These are phyloP conservation scores for Pseudonaja textilis DNA, from an alignment of 2,113 vertebrate genomes.

Conservation along the genomic window DNA sequence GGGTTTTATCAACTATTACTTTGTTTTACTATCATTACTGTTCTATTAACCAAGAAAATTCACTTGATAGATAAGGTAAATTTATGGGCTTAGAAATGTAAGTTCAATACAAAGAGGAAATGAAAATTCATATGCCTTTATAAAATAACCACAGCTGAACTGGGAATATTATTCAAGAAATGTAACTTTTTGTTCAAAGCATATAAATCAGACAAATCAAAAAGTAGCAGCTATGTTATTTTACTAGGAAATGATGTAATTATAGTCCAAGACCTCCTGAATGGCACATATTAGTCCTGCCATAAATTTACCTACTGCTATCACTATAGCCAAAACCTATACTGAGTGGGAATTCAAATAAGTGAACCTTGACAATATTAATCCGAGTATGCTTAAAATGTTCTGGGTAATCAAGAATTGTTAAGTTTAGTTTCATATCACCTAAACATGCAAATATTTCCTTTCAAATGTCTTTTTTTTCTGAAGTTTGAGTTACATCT, in stretches of 20 bases:
- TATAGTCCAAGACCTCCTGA: neutral
- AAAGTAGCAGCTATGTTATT: neutral
- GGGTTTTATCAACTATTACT: constrained; percentile 56
- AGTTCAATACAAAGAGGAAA: constrained; percentile 22
- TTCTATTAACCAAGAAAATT: constrained; percentile 43
- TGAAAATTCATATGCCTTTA: constrained; percentile 28
- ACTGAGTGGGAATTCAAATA: neutral
- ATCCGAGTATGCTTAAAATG: neutral
- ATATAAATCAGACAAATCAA: constrained; percentile 2
- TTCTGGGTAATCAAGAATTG: neutral
- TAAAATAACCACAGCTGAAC: neutral
- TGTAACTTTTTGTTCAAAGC: constrained; percentile 12
- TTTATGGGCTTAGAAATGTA: constrained; percentile 22
- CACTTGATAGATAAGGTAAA: constrained; percentile 42
- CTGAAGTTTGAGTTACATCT: neutral
- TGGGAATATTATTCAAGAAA: neutral
- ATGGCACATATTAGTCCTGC: neutral
- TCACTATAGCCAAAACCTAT: neutral
- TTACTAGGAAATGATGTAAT: neutral
- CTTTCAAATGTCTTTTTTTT: neutral
- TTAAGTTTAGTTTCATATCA: neutral
- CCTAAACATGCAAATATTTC: neutral
- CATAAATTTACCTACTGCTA: neutral
- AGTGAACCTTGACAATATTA: neutral
- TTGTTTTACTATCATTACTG: constrained; percentile 51